phyloP scores from a whole-genome alignment of 30 jellyfish, hydroid and myxozoan genomes.

The Aurelia sp. region DNA sequence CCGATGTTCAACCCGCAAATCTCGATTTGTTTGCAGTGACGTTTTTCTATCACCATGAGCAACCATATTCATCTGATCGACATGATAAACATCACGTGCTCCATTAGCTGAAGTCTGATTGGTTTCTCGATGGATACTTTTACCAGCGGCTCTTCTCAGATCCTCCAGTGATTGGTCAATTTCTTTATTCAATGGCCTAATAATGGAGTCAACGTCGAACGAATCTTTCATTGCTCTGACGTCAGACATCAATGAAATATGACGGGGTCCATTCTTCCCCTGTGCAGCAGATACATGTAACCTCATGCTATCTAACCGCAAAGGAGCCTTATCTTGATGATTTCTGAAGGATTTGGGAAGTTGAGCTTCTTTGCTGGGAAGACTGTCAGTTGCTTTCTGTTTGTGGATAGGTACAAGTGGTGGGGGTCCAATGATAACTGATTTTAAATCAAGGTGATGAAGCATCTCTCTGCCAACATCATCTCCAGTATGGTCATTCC shows the following conservation, averaged over 20 bases:
- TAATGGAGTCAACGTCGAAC: conserved; percentile 54
- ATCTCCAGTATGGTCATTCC: background rate
- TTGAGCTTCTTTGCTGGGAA: background rate
- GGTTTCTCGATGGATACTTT: background rate
- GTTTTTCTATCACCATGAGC: background rate
- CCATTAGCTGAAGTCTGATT: background rate
- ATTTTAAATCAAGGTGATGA: background rate
- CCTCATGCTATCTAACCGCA: background rate
- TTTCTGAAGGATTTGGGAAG: background rate
- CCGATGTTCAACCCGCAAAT: too few species aligned
- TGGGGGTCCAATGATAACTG: conserved; percentile 66
- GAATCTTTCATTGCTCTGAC: conserved; percentile 53
- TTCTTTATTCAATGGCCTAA: conserved; percentile 52
- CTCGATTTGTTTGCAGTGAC: background rate
- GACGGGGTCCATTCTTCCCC: conserved; percentile 4
- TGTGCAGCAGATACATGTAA: background rate
- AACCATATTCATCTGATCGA: background rate
- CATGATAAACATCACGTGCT: background rate
- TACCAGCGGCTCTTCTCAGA: conserved; percentile 42
- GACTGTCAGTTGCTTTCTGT: background rate
- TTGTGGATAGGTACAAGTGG: conserved; percentile 63
- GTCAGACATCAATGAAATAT: conserved; percentile 62
- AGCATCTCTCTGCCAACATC: background rate
- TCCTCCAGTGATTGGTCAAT: conserved; percentile 66
- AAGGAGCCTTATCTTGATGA: background rate